These are phyloP conservation scores for Cyrtodaria siliqua DNA, from an alignment of 2,888 invertebrate species.

Conservation along the genomic window DNA sequence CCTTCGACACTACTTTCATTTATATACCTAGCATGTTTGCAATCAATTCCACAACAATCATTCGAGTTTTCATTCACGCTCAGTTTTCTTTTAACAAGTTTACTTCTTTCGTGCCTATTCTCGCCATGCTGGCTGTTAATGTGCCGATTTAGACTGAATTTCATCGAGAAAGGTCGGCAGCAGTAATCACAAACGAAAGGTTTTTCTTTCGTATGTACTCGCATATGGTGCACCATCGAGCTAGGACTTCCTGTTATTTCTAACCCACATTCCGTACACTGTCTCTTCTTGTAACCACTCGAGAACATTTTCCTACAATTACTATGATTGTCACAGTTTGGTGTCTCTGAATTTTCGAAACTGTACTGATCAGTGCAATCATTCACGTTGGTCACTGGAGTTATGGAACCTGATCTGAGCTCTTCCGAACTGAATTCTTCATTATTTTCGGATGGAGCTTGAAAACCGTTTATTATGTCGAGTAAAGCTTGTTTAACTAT, in stretches of 20 bases:
- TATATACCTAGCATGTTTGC: constrained; percentile 10
- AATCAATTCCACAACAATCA: constrained; percentile 13
- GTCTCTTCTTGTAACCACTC: constrained; percentile 47
- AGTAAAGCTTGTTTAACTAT: constrained; percentile 48
- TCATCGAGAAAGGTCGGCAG: constrained; percentile 56
- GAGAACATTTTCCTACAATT: constrained; percentile 25
- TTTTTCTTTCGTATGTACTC: constrained; percentile 52
- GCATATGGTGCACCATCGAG: constrained; percentile 47
- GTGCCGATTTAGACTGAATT: constrained; percentile 52
- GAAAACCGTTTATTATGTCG: constrained; percentile 44
- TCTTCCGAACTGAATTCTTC: constrained; percentile 27
- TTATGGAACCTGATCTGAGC: constrained; percentile 8
- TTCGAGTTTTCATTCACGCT: constrained; percentile 1
- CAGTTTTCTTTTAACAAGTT: constrained; percentile 29
- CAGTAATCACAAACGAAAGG: constrained; percentile 57
- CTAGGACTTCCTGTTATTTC: constrained; percentile 55
- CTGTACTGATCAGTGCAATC: no score
- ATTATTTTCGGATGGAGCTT: constrained; percentile 11
- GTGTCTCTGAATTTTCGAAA: no score
- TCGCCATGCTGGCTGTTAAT: constrained; percentile 54
- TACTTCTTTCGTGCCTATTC: constrained; percentile 45
- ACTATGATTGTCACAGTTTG: not conserved
- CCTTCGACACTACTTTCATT: not conserved
- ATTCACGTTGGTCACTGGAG: no score
- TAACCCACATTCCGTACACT: constrained; percentile 45